A percentile compares a stretch with the other conserved stretches of the same genome.
phyloP scores from a whole-genome alignment of 1,140 invertebrate genomes.

The Notospermus geniculatus region DNA sequence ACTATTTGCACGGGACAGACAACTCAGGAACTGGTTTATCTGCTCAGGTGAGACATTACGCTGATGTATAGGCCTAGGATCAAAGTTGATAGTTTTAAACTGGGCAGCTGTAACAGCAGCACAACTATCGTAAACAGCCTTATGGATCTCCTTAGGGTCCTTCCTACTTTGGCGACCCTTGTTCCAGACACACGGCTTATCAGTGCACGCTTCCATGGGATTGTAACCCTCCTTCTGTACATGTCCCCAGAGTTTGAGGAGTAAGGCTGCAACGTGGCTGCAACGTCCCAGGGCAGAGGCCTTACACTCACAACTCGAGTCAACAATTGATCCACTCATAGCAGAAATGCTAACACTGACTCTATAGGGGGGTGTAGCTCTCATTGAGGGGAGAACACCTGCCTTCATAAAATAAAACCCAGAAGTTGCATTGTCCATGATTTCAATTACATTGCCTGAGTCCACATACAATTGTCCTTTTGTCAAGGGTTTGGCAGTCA shows the following conservation, averaged over 20 bases:
- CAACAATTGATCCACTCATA: constrained; percentile 4
- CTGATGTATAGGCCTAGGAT: not conserved
- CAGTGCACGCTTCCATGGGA: not conserved
- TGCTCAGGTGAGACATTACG: not conserved
- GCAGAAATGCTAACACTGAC: not conserved
- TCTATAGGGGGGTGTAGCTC: not conserved
- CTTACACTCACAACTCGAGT: constrained; percentile 13
- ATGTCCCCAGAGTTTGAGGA: constrained; percentile 2
- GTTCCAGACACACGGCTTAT: not conserved
- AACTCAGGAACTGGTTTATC: not conserved
- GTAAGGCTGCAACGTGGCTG: constrained; percentile 9
- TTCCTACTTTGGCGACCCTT: not conserved
- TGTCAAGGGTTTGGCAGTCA: not conserved
- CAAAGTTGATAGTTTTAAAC: not conserved
- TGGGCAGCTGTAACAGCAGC: too few species aligned
- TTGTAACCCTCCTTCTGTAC: not conserved
- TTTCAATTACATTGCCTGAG: not conserved
- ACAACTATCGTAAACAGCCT: not conserved
- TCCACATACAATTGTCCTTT: constrained; percentile 1
- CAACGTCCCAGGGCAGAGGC: constrained; percentile 7
- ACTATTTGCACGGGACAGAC: not conserved
- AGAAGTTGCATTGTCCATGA: not conserved
- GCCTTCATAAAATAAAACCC: not conserved
- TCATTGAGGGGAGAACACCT: not conserved
- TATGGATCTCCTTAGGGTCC: not conserved